These are phyloP conservation scores for Galeruca laticollis DNA, from an alignment of 2,888 invertebrate genomes.

Conservation along the genomic window DNA sequence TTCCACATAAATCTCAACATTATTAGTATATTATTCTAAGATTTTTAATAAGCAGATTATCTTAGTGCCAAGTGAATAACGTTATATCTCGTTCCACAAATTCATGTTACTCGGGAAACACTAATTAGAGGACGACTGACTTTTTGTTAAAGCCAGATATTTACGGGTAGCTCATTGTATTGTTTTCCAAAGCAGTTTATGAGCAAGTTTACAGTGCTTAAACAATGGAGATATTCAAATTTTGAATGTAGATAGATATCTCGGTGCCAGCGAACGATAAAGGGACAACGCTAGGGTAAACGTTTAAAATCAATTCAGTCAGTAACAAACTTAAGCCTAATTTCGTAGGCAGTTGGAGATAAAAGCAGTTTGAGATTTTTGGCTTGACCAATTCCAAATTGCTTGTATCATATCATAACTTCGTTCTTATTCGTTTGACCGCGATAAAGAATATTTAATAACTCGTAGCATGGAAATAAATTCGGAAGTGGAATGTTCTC, in stretches of 20 bases:
- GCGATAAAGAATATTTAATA: background rate
- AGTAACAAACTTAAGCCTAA: background rate
- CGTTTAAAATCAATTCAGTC: background rate
- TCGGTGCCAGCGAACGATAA: background rate
- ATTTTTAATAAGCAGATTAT: background rate
- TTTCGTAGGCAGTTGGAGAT: background rate
- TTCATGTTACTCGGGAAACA: constrained; percentile 2
- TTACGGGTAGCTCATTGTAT: constrained; percentile 1
- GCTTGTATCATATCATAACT: too few species aligned
- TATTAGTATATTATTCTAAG: background rate
- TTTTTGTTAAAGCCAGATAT: constrained; percentile 8
- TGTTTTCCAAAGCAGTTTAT: constrained; percentile 5
- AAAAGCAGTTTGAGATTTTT: too few species aligned
- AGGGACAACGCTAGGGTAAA: background rate
- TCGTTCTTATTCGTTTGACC: background rate
- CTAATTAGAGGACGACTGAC: background rate
- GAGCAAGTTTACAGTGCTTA: background rate
- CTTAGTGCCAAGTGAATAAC: background rate
- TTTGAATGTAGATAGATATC: background rate
- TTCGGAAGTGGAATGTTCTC: background rate
- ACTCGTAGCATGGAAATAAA: background rate
- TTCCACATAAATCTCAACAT: background rate
- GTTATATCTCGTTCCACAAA: background rate
- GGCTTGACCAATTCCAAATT: too few species aligned
- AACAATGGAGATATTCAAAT: background rate